A percentile compares a stretch with the other conserved stretches of the same genome.
Evolutionary conservation across 2,797 vertebrate species (phyloP).

Genomic region (Notoglanidium macrostoma): DNA sequence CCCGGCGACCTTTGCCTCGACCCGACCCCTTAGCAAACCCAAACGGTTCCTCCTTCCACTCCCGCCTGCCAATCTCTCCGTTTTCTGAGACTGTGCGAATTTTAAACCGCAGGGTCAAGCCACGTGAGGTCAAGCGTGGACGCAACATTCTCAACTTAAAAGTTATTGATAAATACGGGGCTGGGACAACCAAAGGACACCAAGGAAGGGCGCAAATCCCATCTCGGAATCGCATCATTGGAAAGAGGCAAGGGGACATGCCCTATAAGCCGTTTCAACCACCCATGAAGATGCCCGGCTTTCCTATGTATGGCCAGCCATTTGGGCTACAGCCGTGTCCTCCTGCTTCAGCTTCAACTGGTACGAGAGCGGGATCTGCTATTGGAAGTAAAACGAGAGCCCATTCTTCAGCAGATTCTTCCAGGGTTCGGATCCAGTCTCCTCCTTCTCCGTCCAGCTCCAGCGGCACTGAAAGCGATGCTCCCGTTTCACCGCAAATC

Average conservation of each 20-base stretch:
- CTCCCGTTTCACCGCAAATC: conserved; percentile 41
- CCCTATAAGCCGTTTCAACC: conserved; percentile 94
- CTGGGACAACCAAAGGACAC: conserved; percentile 50
- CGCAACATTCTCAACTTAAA: conserved; percentile 98
- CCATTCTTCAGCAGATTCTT: conserved; percentile 39
- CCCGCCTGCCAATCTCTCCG: conserved; percentile 85
- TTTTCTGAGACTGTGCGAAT: conserved; percentile 98
- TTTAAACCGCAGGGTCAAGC: conserved; percentile 95
- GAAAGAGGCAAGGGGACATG: conserved; percentile 91
- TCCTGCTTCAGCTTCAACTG: conserved; percentile 57
- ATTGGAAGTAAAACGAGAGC: conserved; percentile 41
- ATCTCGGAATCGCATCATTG: conserved; percentile 93
- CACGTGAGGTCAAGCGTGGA: conserved; percentile 90
- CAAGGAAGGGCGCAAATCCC: conserved; percentile 89
- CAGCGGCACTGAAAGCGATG: conserved; percentile 61
- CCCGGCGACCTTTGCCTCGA: conserved; percentile 89
- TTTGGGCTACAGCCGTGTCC: conserved; percentile 74
- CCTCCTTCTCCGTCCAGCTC: conserved; percentile 70
- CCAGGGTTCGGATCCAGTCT: conserved; percentile 62
- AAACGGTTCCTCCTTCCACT: conserved; percentile 63
- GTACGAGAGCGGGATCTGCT: conserved; percentile 33
- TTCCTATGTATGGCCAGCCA: conserved; percentile 88
- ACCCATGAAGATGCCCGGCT: conserved; percentile 89
- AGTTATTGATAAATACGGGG: conserved; percentile 88
- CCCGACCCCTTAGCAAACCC: conserved; percentile 65